Conservation (phyloP, 2,888 invertebrate species). For the Lepidocyrtoides sp. region DNA sequence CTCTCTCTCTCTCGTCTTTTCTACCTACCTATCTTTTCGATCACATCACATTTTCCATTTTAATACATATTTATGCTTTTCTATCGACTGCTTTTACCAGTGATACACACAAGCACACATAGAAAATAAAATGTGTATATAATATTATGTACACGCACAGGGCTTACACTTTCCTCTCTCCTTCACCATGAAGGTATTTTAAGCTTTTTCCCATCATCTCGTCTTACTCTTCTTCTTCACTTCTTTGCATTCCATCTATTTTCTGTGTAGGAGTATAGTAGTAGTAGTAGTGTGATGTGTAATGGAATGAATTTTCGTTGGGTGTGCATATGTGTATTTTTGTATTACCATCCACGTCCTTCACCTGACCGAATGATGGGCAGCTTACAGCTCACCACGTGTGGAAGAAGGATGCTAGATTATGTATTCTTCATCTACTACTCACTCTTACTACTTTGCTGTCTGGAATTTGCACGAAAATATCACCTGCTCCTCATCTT, state of each 20-base stretch:
- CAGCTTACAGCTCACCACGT: conserved; percentile 38
- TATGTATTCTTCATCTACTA: not conserved
- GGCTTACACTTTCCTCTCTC: not conserved
- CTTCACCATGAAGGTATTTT: not conserved
- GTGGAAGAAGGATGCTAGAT: not conserved
- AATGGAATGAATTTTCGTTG: no score
- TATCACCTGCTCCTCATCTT: conserved; percentile 24
- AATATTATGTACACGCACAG: not conserved
- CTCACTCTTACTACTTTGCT: not conserved
- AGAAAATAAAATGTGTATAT: no score
- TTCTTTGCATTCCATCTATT: not conserved
- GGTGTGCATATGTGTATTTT: not conserved
- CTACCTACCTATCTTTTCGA: not conserved
- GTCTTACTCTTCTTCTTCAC: not conserved
- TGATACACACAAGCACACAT: not conserved
- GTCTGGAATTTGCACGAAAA: not conserved
- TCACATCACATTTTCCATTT: conserved; percentile 11
- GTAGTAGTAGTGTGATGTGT: no score
- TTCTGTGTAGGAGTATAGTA: not conserved
- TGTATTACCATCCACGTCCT: conserved; percentile 28
- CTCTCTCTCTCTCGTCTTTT: no score
- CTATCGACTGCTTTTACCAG: not conserved
- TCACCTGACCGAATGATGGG: conserved; percentile 50
- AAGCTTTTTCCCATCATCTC: not conserved
- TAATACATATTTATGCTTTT: not conserved